Base-by-base conservation (phyloP, 1,140 invertebrate genomes). In the Stegodyphus mimosarum region DNA sequence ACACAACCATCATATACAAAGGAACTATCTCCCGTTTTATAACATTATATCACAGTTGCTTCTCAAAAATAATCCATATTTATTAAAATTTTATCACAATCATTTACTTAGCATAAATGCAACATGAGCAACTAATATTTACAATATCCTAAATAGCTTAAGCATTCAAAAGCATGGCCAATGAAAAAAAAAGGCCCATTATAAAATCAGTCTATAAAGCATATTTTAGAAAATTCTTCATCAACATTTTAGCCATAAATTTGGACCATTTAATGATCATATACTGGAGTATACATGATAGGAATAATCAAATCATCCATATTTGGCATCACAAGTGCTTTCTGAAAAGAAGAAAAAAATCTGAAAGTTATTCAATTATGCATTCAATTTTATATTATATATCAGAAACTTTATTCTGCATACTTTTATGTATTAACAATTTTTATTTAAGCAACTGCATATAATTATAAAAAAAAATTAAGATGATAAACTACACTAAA, bases 281-380 rank as follows among this genome's bases (percentile, higher is more conserved):
- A 75, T 6, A 52, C 51, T 13, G 80, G n/a, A 53, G 87, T 76
- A 50, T 88, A 88, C 89, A 93, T 90, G 15, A 92, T 89, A 60
- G 94, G 93, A 89, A 96, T 92, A 11, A 94, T 90, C 55, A 98
- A 91, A 91, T 97, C 96, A 90, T 97, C 96, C 96, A 98, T 97
- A 89, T 97, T 97, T 15, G 96, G 96, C 89, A 97, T 92, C 73
- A 97, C 96, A 86, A 97, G 93, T 77, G 96, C 92, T 91, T 96
- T 96, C 92, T 97, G 94, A 75, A 92, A 92, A 72, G 15, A 85
- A 89, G 94, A 75, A 33, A 86, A 79, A 50, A 18, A 5, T 51
- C 2, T 18, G 1, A 60, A 60, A 11, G 15, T 60, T 60, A 11
- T 33, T 33, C 33, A 33, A 33, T 33, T 33, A 33, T 33, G 33